Percentiles rank a stretch among this genome's conserved stretches.
Conservation (phyloP, 2,113 vertebrate genomes). For the Psittacula cyanocephala region DNA sequence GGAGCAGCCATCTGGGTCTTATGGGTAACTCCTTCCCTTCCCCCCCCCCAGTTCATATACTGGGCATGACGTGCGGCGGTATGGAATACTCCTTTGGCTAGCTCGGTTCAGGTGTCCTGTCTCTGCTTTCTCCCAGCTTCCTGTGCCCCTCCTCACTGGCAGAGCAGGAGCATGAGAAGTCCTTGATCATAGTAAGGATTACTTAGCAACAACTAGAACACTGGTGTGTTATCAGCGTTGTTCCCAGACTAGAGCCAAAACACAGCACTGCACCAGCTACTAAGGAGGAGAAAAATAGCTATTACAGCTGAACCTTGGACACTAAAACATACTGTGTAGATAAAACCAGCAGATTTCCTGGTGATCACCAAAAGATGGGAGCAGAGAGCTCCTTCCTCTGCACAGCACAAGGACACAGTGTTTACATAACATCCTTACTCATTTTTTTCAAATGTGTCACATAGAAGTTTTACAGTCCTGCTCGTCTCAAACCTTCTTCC, state of each 20-base stretch:
- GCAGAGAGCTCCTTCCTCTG: constrained; percentile 12
- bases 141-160: background rate
- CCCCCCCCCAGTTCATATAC: background rate
- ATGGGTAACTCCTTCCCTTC: background rate
- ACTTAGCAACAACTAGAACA: background rate
- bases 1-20: background rate
- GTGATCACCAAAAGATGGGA: constrained; percentile 24
- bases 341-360: background rate
- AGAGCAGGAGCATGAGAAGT: background rate
- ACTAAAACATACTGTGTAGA: background rate
- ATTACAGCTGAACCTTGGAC: background rate
- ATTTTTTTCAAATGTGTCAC: constrained; percentile 52
- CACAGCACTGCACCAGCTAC: background rate
- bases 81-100: background rate
- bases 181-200: background rate
- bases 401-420: background rate
- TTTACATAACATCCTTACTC: background rate
- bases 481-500: constrained; percentile 33
- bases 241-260: background rate
- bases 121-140: background rate
- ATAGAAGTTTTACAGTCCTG: constrained; percentile 23
- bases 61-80: background rate
- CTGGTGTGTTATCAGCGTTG: background rate
- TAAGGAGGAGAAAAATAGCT: background rate
- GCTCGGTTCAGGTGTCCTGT: background rate